phyloP scores from a whole-genome alignment of 1,140 invertebrate species.

The Caerostris darwini region DNA sequence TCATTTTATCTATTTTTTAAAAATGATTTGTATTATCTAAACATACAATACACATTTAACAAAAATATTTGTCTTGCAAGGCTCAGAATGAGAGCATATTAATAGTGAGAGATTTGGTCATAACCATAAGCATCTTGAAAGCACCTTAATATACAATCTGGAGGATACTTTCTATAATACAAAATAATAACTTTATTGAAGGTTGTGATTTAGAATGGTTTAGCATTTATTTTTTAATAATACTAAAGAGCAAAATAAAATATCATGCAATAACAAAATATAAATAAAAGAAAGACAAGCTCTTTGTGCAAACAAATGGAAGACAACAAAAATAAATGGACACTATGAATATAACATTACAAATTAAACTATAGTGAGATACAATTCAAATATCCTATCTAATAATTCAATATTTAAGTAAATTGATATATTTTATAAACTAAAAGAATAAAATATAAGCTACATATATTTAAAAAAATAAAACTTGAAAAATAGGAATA shows the following conservation, averaged over 20 bases:
- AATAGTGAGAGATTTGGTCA: conserved; percentile 65
- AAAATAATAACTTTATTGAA: conserved; percentile 44
- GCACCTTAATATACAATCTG: conserved; percentile 70
- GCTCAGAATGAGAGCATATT: background rate
- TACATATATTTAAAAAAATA: conserved; percentile 73
- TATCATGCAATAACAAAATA: conserved; percentile 72
- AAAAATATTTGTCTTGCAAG: conserved; percentile 44
- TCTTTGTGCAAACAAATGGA: conserved; percentile 76
- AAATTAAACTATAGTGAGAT: conserved; percentile 70
- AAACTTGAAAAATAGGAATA: conserved; percentile 78
- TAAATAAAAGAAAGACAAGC: conserved; percentile 75
- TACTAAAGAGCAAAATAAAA: conserved; percentile 67
- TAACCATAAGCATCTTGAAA: conserved; percentile 75
- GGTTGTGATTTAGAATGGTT: conserved; percentile 12
- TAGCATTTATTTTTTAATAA: conserved; percentile 36
- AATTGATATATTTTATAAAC: conserved; percentile 52
- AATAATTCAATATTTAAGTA: conserved; percentile 53
- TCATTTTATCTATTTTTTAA: background rate
- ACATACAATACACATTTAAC: background rate
- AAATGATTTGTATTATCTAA: background rate
- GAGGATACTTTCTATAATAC: conserved; percentile 51
- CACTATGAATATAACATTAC: conserved; percentile 61
- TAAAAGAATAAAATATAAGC: conserved; percentile 71
- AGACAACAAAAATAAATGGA: conserved; percentile 75
- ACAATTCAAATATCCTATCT: conserved; percentile 54